Evolutionary conservation across 2,888 invertebrate genomes (phyloP).

Genomic region (Athetis lepigone): DNA sequence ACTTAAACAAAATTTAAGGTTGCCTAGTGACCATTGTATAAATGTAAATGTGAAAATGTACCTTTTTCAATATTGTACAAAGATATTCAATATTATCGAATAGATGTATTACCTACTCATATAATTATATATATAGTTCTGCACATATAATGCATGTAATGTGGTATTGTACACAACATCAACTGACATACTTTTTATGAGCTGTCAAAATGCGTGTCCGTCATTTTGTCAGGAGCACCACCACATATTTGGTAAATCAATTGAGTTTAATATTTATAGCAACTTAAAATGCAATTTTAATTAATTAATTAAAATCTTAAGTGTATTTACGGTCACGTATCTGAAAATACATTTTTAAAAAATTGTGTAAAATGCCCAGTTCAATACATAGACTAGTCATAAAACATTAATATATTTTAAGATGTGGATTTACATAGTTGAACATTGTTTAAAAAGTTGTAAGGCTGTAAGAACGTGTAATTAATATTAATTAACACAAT

Average conservation of each 20-base stretch:
- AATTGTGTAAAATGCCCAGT: no score
- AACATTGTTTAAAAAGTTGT: constrained; percentile 49
- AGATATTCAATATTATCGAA: constrained; percentile 34
- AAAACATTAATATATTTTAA: constrained; percentile 59
- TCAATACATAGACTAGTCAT: constrained; percentile 61
- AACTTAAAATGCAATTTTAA: no score
- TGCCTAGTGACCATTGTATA: constrained; percentile 28
- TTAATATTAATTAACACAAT: constrained; percentile 14
- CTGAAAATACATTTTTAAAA: no score
- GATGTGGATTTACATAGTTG: constrained; percentile 39
- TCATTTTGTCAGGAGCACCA: no score
- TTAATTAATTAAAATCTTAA: no score
- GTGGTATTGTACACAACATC: no score
- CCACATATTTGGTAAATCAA: no score
- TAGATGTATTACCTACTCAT: constrained; percentile 14
- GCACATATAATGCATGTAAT: constrained; percentile 20
- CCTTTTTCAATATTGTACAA: constrained; percentile 41
- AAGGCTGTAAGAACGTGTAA: not conserved
- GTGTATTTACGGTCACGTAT: no score
- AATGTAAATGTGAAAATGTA: constrained; percentile 27
- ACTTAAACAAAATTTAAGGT: constrained; percentile 3
- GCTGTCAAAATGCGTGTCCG: no score
- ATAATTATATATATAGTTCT: constrained; percentile 3
- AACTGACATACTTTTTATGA: no score
- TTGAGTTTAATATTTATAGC: no score